Evolutionary conservation across 2,888 invertebrate species (phyloP).

Genomic region (Hipparchia semele): DNA sequence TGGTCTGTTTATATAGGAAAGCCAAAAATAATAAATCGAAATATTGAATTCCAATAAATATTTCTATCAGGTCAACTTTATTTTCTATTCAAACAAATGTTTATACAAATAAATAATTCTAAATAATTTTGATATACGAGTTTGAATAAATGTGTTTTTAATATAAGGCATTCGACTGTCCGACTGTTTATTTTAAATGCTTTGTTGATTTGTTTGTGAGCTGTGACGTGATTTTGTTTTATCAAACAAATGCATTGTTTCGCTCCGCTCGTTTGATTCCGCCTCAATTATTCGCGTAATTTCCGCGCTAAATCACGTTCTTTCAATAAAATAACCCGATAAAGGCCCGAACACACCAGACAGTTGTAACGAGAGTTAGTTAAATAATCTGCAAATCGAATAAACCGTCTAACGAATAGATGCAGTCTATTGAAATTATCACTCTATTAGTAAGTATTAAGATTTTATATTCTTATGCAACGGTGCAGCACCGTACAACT

Average conservation of each 20-base stretch:
- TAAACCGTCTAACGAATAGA: too few species aligned
- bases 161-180: not conserved
- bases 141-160: not conserved
- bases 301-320: not conserved
- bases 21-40: not conserved
- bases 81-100: not conserved
- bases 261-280: slow-evolving; percentile 7
- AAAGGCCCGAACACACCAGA: not conserved
- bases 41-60: not conserved
- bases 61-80: not conserved
- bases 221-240: not conserved
- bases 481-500: too few species aligned
- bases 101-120: not conserved
- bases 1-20: not conserved
- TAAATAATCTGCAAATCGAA: not conserved
- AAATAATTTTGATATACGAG: not conserved
- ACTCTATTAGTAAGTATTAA: too few species aligned
- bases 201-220: not conserved
- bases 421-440: too few species aligned
- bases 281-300: not conserved
- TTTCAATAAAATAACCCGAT: not conserved
- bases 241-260: not conserved
- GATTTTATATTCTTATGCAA: too few species aligned
- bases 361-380: not conserved
- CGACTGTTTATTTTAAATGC: not conserved